Percentiles rank a stretch among this genome's conserved stretches.
Conservation (phyloP, 2,888 invertebrate genomes). For the Agriopis leucophaearia region DNA sequence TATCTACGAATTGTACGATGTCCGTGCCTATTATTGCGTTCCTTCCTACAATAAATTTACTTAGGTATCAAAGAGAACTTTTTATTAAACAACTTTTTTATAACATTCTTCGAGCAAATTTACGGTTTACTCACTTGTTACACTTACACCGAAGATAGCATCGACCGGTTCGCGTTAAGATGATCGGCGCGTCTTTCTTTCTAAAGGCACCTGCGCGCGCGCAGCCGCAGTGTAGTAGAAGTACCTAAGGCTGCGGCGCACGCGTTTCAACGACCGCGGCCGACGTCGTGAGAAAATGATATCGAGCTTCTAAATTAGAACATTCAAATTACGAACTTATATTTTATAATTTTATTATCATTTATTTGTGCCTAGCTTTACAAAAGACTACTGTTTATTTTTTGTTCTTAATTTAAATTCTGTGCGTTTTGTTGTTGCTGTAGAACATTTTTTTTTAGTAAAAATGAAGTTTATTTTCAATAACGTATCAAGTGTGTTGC, state of each 20-base stretch:
- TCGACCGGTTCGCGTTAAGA: constrained; percentile 64
- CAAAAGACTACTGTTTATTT: constrained; percentile 3
- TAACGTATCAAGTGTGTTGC: constrained; percentile 73
- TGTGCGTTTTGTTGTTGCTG: constrained; percentile 7
- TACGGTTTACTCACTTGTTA: constrained; percentile 39
- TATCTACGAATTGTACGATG: too few relatives aligned
- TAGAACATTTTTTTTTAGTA: constrained; percentile 1
- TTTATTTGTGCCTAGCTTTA: constrained; percentile 7
- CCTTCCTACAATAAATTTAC: too few relatives aligned
- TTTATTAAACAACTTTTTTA: constrained; percentile 7
- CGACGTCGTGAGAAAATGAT: constrained; percentile 74
- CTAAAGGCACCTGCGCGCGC: constrained; percentile 65
- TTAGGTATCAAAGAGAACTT: not conserved
- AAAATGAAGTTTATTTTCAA: constrained; percentile 72
- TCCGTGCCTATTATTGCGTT: too few relatives aligned
- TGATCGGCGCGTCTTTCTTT: constrained; percentile 51
- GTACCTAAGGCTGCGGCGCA: constrained; percentile 72
- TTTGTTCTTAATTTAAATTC: constrained; percentile 2
- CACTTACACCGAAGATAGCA: constrained; percentile 53
- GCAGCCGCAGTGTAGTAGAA: constrained; percentile 65
- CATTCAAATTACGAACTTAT: constrained; percentile 24
- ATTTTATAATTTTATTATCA: constrained; percentile 4
- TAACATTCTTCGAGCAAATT: constrained; percentile 26
- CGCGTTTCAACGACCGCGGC: constrained; percentile 66
- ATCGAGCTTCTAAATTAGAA: constrained; percentile 63